Base-by-base conservation (phyloP, 2,797 vertebrate genomes). In the Pantherophis alleghaniensis region DNA sequence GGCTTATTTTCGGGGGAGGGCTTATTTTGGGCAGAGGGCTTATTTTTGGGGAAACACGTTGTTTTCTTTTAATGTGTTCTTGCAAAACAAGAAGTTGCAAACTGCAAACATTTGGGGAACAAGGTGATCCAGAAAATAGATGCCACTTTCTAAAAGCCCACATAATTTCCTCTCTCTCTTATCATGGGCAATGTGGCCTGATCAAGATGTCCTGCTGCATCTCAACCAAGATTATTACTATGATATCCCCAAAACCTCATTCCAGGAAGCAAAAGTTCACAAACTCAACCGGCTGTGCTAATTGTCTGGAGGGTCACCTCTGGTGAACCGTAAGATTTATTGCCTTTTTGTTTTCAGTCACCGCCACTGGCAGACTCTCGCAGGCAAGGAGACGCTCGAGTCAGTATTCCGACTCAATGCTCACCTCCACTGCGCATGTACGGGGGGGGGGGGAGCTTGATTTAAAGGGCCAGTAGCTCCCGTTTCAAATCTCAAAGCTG, bases 341-440 rank as follows among this genome's bases (percentile, higher is more conserved):
- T 22, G 56, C 89, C n/a, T 59, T 60, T 51, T 56, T 63, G 86
- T 24, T 86, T 74, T 22, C 47, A 16, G 66, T 93, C 90, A 92
- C 59, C 18, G 93, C 57, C 24, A 79, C 93, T 94, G 66, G 96
- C 94, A 93, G 93, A 9, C 57, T 59, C 51, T 87, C 2, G 1
- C 13, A 13, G 26, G 28, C 28, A 7, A 87, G 26, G 86, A 55
- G 51, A 56, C 7, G 3, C 22, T 51, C 4, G 42, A 69, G n/a
- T 7, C 63, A 69, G 63, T 42, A 79, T 42, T 42, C 37, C 0
- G 1, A 83, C 7, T 83, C 74, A 47, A 22, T 83, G 47, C 32
- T 32, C 42, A 2, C 12, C 3, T 51, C 16, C 26, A 53, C 0
- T 59, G 61, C 51, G 83, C 92, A 20, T 74, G 92, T 42, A 12